Evolutionary conservation across 2,888 invertebrate genomes (phyloP).

Genomic region (Perithous albicinctus): DNA sequence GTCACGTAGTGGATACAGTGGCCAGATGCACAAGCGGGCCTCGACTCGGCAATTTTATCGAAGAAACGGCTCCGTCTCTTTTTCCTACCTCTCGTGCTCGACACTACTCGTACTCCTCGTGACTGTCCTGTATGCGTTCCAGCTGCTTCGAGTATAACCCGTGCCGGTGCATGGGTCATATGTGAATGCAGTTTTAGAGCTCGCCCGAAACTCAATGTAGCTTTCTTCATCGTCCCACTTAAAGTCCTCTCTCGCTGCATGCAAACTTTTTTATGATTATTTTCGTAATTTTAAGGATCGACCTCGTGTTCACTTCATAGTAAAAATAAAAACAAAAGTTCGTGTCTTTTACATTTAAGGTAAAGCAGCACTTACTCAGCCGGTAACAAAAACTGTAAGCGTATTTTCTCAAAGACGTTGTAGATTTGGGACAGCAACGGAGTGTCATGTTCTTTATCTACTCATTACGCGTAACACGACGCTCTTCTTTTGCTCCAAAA

Average conservation of each 20-base stretch:
- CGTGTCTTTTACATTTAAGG: too few species aligned
- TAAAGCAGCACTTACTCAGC: too few species aligned
- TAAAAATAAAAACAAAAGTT: too few species aligned
- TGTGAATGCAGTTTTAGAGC: constrained; percentile 24
- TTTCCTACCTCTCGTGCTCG: constrained; percentile 9
- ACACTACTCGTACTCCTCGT: constrained; percentile 11
- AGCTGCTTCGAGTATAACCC: background rate
- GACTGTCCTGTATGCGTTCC: background rate
- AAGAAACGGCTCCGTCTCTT: constrained; percentile 14
- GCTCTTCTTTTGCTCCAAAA: too few species aligned
- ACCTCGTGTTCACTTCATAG: too few species aligned
- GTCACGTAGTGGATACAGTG: constrained; percentile 47
- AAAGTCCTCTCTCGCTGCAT: background rate
- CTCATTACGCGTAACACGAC: too few species aligned
- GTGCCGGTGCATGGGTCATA: background rate
- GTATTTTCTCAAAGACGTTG: too few species aligned
- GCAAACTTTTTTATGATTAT: background rate
- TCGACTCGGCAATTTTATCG: constrained; percentile 43
- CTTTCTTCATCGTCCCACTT: constrained; percentile 20
- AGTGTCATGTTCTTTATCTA: too few species aligned
- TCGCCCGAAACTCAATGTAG: background rate
- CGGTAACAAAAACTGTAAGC: too few species aligned
- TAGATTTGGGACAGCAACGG: too few species aligned
- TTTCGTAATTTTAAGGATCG: background rate
- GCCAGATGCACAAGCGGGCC: constrained; percentile 34